Base-by-base conservation (phyloP, 2,888 invertebrate genomes). In the Adelognathus sp. region DNA sequence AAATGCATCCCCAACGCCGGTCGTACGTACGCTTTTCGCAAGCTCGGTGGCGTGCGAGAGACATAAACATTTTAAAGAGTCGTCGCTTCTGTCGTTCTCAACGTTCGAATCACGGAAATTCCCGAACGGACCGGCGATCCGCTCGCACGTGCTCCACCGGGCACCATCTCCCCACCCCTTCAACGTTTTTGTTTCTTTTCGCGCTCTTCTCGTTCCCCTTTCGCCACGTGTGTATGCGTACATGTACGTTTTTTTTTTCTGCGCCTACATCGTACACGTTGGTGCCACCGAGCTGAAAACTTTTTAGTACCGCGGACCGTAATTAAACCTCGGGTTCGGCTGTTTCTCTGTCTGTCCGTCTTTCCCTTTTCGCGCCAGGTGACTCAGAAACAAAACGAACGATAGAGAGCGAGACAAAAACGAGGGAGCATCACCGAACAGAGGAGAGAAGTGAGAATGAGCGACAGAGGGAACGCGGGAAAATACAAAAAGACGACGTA, bases 301-400 rank as follows among this genome's bases (percentile, higher is more conserved):
- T 86, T 89, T 89, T 88, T 89, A 86, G 86, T 85, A 83, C 83
- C 85, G 82, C 67, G 83, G 83, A 83, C 82, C 87, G 87, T 88
- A 89, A 89, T 89, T 89, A 89, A 88, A 88, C 87, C 86, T 71
- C 84, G 84, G 85, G 88, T 88, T 87, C 84, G 86, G 86, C 86
- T 88, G 87, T 88, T 89, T 86, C 88, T 86, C 86, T 85, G 86
- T 88, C 88, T 87, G 87, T 87, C 86, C 88, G 87, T 86, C 86
- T 82, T 82, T 69, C 71, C 79, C 77, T 81, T 81, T 81, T 73
- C 78, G 72, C 70, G 63, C n/a, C n/a, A n/a, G 80, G 70, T 76
- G 75, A 61, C 75, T 76, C 74, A 72, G 67, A 39, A 75, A 69
- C 58, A 46, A 44, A 14, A n/a, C 24, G 77, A 77, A 46, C 16